phyloP scores from a whole-genome alignment of 1,140 invertebrate species.

The Bombus confusus region DNA sequence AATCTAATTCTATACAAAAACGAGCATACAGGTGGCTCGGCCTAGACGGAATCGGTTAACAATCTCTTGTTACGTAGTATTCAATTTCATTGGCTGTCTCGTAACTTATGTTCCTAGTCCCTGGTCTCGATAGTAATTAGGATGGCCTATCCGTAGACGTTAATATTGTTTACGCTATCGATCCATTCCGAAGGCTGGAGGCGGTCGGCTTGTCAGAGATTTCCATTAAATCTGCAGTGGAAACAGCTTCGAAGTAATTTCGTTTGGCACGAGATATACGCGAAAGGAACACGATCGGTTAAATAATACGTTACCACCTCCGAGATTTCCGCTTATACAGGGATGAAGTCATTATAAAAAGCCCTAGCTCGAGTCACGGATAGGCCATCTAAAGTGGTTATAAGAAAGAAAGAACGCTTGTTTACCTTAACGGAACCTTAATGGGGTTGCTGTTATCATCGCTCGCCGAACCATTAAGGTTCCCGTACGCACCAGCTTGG shows the following conservation, averaged over 20 bases:
- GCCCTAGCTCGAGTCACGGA: not conserved
- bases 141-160: constrained; percentile 3
- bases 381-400: constrained; percentile 32
- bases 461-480: constrained; percentile 33
- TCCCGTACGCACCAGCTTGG: not conserved
- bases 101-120: not conserved
- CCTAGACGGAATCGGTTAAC: not conserved
- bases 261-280: not conserved
- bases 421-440: constrained; percentile 53
- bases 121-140: constrained; percentile 16
- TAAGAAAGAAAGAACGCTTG: constrained; percentile 27
- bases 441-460: constrained; percentile 56
- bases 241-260: constrained; percentile 53
- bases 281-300: constrained; percentile 53
- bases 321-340: constrained; percentile 24
- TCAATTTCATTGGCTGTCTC: not conserved
- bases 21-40: not conserved
- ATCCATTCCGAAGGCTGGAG: not conserved
- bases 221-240: constrained; percentile 51
- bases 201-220: constrained; percentile 8
- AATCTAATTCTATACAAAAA: constrained; percentile 23
- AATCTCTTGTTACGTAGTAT: not conserved
- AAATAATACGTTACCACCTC: constrained; percentile 69
- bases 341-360: constrained; percentile 67
- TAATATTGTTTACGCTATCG: constrained; percentile 62